These are phyloP conservation scores for Diacarnus erythraeanus DNA, from an alignment of 37 sponge, comb jelly and placozoan genomes.

Conservation along the genomic window DNA sequence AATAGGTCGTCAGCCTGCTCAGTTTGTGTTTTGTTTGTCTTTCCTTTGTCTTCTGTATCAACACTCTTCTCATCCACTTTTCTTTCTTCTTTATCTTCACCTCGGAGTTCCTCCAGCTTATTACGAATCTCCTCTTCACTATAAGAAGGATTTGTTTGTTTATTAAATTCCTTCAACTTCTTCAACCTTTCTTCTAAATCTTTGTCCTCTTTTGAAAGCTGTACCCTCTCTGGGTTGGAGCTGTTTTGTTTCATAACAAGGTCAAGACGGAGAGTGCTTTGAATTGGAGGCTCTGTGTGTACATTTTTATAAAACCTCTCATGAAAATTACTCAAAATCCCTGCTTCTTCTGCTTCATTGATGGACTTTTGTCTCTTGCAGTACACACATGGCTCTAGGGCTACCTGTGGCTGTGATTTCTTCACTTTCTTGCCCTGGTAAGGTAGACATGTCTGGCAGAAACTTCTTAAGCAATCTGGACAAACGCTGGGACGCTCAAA, in stretches of 20 bases:
- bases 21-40: slow-evolving; percentile 41
- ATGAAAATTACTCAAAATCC: slow-evolving; percentile 68
- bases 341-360: slow-evolving; percentile 53
- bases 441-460: slow-evolving; percentile 65
- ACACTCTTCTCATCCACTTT: not conserved
- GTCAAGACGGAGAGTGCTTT: slow-evolving; percentile 32
- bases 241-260: slow-evolving; percentile 4
- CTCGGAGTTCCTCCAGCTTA: slow-evolving; percentile 32
- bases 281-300: slow-evolving; percentile 24
- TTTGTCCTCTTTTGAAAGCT: slow-evolving; percentile 29
- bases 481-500: slow-evolving; percentile 56
- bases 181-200: slow-evolving; percentile 33
- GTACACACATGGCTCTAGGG: slow-evolving; percentile 45
- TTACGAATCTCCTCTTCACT: slow-evolving; percentile 15
- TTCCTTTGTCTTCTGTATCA: not conserved
- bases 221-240: not conserved
- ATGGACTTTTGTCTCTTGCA: slow-evolving; percentile 32
- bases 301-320: slow-evolving; percentile 63
- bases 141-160: not conserved
- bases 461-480: slow-evolving; percentile 58
- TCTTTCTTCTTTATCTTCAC: not conserved
- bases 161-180: slow-evolving; percentile 33
- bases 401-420: slow-evolving; percentile 14
- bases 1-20: slow-evolving; percentile 63
- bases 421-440: slow-evolving; percentile 21